Percentiles rank a stretch among this genome's conserved stretches.
These are phyloP conservation scores for Acanthochromis polyacanthus DNA, from an alignment of 2,113 vertebrate species.

Conservation along the genomic window DNA sequence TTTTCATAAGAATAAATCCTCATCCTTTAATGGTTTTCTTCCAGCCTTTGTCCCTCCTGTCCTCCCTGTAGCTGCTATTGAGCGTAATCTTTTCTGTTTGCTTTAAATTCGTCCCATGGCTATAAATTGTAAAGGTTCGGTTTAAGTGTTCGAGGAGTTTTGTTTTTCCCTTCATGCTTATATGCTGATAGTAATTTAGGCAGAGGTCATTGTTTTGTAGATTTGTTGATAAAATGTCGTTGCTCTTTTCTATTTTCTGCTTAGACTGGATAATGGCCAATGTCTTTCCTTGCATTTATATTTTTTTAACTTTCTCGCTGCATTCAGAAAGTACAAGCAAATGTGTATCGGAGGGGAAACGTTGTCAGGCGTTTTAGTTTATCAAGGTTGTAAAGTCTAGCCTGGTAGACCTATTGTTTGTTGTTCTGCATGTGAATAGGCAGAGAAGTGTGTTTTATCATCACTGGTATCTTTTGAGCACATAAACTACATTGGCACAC, in stretches of 20 bases:
- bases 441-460: no score
- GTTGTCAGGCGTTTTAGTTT: not conserved
- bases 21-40: not conserved
- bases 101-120: conserved; percentile 10
- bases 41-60: not conserved
- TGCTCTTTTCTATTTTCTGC: no score
- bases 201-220: conserved; percentile 18
- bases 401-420: conserved; percentile 25
- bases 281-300: no score
- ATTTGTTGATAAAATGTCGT: not conserved
- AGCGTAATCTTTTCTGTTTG: conserved; percentile 1
- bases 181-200: not conserved
- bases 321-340: no score
- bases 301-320: no score
- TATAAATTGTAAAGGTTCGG: not conserved
- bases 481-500: no score
- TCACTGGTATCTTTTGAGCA: no score
- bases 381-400: no score
- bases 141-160: not conserved
- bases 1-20: not conserved
- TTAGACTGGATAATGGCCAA: no score
- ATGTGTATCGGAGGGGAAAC: no score
- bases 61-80: not conserved
- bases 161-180: not conserved
- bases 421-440: not conserved